A percentile compares a stretch with the other conserved stretches of the same genome.
These are phyloP conservation scores for Myiozetetes cayanensis DNA, from an alignment of 2,113 vertebrate species.

Conservation along the genomic window DNA sequence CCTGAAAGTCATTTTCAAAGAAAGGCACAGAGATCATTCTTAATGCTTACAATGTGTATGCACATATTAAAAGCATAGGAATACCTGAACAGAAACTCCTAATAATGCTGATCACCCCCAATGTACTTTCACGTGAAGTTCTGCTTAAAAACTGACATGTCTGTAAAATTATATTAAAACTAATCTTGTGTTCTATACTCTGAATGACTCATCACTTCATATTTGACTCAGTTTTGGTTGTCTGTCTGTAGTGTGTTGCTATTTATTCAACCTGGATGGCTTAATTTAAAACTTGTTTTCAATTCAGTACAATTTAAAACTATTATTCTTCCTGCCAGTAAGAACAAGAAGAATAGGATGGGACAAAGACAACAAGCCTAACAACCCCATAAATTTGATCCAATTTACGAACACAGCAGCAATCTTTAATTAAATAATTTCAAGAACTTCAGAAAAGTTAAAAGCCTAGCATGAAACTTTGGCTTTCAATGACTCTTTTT, in stretches of 20 bases:
- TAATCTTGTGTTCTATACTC: not conserved
- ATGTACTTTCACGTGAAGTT: not conserved
- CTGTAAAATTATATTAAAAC: not conserved
- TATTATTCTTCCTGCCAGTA: not conserved
- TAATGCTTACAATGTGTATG: not conserved
- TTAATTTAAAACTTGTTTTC: not conserved
- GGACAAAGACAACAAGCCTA: not conserved
- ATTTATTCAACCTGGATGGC: not conserved
- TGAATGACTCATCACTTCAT: not conserved
- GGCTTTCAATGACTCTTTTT: not conserved
- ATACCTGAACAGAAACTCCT: not conserved
- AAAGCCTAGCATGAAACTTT: not conserved
- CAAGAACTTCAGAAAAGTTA: not conserved
- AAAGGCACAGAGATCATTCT: not conserved
- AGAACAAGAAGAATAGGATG: not conserved
- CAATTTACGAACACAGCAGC: not conserved
- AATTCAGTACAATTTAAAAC: not conserved
- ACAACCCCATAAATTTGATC: not conserved
- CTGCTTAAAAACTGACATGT: not conserved
- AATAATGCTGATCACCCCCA: not conserved
- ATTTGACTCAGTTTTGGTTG: not conserved
- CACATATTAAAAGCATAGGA: not conserved
- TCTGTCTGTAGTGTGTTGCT: not conserved
- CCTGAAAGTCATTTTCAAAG: not conserved
- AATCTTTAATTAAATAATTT: not conserved